These are phyloP conservation scores for Toxotes lorentzi DNA, from an alignment of 2,797 vertebrate species.

Conservation along the genomic window DNA sequence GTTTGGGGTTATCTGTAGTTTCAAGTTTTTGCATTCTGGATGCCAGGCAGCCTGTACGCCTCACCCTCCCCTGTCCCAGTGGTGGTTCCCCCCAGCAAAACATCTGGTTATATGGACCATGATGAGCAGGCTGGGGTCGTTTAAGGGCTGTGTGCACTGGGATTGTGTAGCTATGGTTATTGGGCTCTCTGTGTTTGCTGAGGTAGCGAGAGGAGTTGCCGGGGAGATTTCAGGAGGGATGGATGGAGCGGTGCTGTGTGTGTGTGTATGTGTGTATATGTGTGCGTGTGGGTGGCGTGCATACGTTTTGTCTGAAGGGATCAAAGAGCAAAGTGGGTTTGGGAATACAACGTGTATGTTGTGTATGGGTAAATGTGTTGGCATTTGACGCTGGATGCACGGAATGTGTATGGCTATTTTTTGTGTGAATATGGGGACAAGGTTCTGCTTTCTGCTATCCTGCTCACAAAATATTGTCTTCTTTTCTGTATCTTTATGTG, in stretches of 20 bases:
- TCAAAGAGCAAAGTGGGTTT: conserved; percentile 46
- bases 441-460: conserved; percentile 51
- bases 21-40: conserved; percentile 65
- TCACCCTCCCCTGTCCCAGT: background rate
- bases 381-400: conserved; percentile 22
- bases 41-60: conserved; percentile 42
- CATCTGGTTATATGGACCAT: conserved; percentile 42
- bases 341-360: conserved; percentile 15
- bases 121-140: conserved; percentile 9
- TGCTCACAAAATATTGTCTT: conserved; percentile 46
- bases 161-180: conserved; percentile 38
- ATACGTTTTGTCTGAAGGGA: conserved; percentile 30
- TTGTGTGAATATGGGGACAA: conserved; percentile 27
- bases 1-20: conserved; percentile 50
- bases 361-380: conserved; percentile 37
- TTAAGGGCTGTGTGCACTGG: conserved; percentile 31
- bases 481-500: conserved; percentile 16
- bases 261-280: conserved; percentile 33
- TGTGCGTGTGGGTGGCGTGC: conserved; percentile 37
- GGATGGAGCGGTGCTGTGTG: conserved; percentile 40
- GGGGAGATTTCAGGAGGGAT: conserved; percentile 52
- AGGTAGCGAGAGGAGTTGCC: conserved; percentile 80
- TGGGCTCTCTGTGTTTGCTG: conserved; percentile 74
- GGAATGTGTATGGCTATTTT: conserved; percentile 69
- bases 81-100: conserved; percentile 31